Conservation (phyloP, 2,888 invertebrate genomes). For the Andrena bucephala region DNA sequence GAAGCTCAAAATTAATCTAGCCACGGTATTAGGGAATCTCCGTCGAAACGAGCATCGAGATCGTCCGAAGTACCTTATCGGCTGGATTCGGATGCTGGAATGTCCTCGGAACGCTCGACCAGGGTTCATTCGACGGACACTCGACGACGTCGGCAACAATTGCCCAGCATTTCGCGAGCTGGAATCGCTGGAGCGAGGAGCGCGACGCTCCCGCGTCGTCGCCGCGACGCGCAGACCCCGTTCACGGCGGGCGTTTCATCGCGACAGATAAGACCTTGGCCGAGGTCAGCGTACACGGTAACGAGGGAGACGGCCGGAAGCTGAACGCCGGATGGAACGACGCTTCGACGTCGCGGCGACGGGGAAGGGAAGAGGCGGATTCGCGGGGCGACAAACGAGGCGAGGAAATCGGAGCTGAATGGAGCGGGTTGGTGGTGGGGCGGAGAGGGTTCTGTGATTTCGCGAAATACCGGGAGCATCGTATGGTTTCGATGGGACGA, state of each 20-base stretch:
- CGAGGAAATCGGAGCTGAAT: constrained; percentile 42
- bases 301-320: constrained; percentile 50
- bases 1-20: constrained; percentile 31
- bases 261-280: constrained; percentile 75
- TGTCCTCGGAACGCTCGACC: constrained; percentile 4
- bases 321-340: constrained; percentile 29
- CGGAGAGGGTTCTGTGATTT: constrained; percentile 50
- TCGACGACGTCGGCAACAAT: constrained; percentile 26
- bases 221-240: constrained; percentile 29
- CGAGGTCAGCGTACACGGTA: constrained; percentile 75
- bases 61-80: constrained; percentile 24
- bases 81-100: constrained; percentile 21
- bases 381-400: constrained; percentile 41
- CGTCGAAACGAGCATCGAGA: constrained; percentile 29
- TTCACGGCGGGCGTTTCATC: constrained; percentile 39
- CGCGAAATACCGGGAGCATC: constrained; percentile 54
- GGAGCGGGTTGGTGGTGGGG: background rate
- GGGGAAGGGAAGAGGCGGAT: constrained; percentile 20
- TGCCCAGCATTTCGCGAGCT: constrained; percentile 44
- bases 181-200: constrained; percentile 23
- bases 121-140: constrained; percentile 20
- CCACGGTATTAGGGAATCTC: constrained; percentile 11
- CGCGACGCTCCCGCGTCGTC: constrained; percentile 38
- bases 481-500: constrained; percentile 67
- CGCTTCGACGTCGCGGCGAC: constrained; percentile 15